phyloP scores from a whole-genome alignment of 2,888 invertebrate species.

The Mongoloraphidia duomilia region DNA sequence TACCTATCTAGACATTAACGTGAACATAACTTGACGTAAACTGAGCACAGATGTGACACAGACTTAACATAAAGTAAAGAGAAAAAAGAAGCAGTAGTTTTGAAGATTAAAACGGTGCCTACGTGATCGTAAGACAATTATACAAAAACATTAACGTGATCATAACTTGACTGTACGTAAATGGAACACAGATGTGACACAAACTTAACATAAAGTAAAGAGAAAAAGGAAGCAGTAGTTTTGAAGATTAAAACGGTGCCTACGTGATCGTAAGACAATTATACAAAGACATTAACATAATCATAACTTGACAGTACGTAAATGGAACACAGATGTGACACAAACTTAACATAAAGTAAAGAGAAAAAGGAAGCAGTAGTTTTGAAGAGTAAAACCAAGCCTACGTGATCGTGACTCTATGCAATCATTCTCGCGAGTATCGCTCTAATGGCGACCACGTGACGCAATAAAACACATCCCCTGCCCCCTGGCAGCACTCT shows the following conservation, averaged over 20 bases:
- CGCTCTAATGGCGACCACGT: not conserved
- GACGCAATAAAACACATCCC: not conserved
- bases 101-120: not conserved
- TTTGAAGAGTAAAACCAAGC: not conserved
- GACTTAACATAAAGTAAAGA: not conserved
- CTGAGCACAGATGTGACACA: no score
- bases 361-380: not conserved
- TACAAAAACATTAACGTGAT: no score
- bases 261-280: not conserved
- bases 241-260: not conserved
- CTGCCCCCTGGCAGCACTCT: not conserved
- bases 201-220: not conserved
- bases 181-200: no score
- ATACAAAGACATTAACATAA: no score
- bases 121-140: not conserved
- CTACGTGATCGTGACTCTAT: not conserved
- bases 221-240: not conserved
- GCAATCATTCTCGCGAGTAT: not conserved
- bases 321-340: no score
- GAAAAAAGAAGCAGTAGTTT: not conserved
- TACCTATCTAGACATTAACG: no score
- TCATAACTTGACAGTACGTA: no score
- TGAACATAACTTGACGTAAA: no score
- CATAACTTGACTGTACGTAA: no score
- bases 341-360: not conserved